phyloP scores from a whole-genome alignment of 2,113 vertebrate species.

The Cyrtonyx montezumae region DNA sequence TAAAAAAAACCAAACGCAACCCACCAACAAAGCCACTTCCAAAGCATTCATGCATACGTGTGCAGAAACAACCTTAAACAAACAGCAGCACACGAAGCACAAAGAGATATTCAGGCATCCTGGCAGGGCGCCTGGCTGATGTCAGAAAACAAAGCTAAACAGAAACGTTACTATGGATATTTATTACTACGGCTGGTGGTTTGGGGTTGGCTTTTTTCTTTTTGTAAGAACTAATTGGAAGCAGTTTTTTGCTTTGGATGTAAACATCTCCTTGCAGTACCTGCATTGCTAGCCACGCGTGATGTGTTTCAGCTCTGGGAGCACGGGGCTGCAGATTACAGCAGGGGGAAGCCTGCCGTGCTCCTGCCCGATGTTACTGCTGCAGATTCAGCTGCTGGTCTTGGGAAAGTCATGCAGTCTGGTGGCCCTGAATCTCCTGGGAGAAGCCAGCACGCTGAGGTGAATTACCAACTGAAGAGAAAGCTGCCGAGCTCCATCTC shows the following conservation, averaged over 20 bases:
- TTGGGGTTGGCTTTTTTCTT: neutral
- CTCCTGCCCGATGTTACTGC: accelerated
- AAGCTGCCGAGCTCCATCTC: accelerated
- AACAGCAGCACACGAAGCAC: neutral
- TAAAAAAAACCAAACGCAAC: neutral
- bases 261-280: neutral
- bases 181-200: too few species aligned
- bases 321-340: neutral
- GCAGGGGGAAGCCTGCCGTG: neutral
- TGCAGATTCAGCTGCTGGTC: neutral
- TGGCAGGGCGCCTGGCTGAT: conserved; percentile 12
- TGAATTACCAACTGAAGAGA: neutral
- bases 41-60: neutral
- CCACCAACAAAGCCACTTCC: neutral
- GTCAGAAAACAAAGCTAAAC: conserved; percentile 54
- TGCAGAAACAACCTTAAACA: neutral
- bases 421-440: neutral
- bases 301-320: neutral
- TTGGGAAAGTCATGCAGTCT: neutral
- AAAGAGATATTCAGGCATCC: neutral
- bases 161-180: conserved; percentile 50
- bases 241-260: conserved; percentile 17
- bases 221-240: neutral
- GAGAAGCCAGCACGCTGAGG: neutral
- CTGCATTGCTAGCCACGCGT: neutral